A percentile compares a stretch with the other conserved stretches of the same genome.
Evolutionary conservation across 92 coral and sea anemone genomes (phyloP).

Genomic region (Umimayanthus chanpuru): DNA sequence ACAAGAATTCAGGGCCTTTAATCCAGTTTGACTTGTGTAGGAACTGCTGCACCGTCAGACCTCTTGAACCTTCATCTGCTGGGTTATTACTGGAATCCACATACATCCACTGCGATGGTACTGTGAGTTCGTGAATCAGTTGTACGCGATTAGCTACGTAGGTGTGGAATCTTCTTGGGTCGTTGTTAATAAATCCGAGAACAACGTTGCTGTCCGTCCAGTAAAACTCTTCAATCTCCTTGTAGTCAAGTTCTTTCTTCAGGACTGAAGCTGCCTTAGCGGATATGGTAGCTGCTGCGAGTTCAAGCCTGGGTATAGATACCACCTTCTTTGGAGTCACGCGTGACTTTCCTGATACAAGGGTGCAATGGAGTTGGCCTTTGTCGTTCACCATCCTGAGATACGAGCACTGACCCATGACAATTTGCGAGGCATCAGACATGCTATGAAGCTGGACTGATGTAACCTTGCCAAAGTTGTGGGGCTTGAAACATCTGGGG

Average conservation of each 20-base stretch:
- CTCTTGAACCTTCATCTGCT: constrained; percentile 70
- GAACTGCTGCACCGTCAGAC: constrained; percentile 60
- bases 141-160: constrained; percentile 60
- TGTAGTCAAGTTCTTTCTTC: constrained; percentile 63
- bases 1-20: constrained; percentile 58
- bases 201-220: constrained; percentile 72
- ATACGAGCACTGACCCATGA: constrained; percentile 67
- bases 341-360: constrained; percentile 61
- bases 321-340: constrained; percentile 63
- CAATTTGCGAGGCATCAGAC: constrained; percentile 64
- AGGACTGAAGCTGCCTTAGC: constrained; percentile 53
- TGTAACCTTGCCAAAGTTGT: constrained; percentile 54
- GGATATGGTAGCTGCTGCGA: constrained; percentile 66
- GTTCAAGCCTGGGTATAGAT: constrained; percentile 62
- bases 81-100: constrained; percentile 46
- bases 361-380: constrained; percentile 51
- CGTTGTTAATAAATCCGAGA: constrained; percentile 63
- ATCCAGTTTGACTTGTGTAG: constrained; percentile 66
- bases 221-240: constrained; percentile 49
- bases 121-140: constrained; percentile 43
- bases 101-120: constrained; percentile 63
- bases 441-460: constrained; percentile 58
- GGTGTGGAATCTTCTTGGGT: constrained; percentile 57
- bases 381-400: constrained; percentile 58
- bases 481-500: constrained; percentile 65